These are phyloP conservation scores for Acropora yongei DNA, from an alignment of 64 coral and sea anemone genomes.

Conservation along the genomic window DNA sequence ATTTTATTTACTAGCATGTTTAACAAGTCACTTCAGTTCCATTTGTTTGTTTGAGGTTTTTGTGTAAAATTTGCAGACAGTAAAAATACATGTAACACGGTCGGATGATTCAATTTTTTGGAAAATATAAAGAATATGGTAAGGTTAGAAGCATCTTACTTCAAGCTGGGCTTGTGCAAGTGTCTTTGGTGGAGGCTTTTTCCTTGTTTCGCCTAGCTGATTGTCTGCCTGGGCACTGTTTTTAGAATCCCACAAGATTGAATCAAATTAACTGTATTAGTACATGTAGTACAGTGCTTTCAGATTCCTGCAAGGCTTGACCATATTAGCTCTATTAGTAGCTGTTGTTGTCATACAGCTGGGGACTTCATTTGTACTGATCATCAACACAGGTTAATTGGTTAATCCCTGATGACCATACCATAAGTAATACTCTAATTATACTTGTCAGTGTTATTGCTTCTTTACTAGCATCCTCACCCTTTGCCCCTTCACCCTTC, in stretches of 20 bases:
- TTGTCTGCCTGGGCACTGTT: not conserved
- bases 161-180: constrained; percentile 7
- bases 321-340: no score
- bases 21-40: no score
- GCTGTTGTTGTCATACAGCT: not conserved
- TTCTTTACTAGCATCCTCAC: not conserved
- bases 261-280: not conserved
- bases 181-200: not conserved
- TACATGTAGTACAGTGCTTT: not conserved
- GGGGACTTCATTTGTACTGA: not conserved
- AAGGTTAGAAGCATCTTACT: constrained; percentile 26
- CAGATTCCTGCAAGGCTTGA: not conserved
- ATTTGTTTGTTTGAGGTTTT: not conserved
- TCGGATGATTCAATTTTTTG: not conserved
- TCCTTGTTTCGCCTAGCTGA: not conserved
- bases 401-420: not conserved
- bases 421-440: no score
- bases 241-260: constrained; percentile 16
- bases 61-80: no score
- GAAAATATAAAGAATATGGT: not conserved
- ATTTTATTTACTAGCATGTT: no score
- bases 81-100: not conserved
- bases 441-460: not conserved
- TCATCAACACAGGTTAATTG: not conserved
- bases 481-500: not conserved